phyloP scores from a whole-genome alignment of 92 coral and sea anemone genomes.

The Zoanthus sociatus region DNA sequence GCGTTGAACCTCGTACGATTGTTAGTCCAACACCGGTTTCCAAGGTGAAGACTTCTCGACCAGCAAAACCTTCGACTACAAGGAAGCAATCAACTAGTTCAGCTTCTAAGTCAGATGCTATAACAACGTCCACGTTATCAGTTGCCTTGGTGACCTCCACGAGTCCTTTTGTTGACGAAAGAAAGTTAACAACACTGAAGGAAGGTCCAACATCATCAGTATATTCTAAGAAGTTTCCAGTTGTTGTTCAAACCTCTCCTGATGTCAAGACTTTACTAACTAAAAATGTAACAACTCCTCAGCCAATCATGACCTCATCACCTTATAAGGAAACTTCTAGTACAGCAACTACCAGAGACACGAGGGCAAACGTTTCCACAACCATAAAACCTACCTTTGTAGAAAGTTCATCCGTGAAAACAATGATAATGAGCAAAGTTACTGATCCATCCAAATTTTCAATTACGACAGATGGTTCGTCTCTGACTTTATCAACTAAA shows the following conservation, averaged over 20 bases:
- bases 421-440: too few species aligned
- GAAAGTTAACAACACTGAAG: background rate
- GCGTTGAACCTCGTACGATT: background rate
- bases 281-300: background rate
- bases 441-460: too few species aligned
- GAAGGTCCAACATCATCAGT: background rate
- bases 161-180: background rate
- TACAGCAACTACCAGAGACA: background rate
- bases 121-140: background rate
- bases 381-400: too few species aligned
- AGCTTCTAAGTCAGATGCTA: background rate
- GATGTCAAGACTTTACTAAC: background rate
- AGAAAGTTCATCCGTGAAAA: too few species aligned
- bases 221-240: background rate
- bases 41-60: background rate
- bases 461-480: too few species aligned
- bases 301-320: background rate
- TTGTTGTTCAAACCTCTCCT: background rate
- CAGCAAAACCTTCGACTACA: background rate
- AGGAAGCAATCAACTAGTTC: background rate
- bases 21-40: background rate
- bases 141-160: background rate
- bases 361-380: background rate
- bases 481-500: conserved; percentile 13
- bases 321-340: background rate